Conservation (phyloP, 2,888 invertebrate species). For the Athrips mouffetella region DNA sequence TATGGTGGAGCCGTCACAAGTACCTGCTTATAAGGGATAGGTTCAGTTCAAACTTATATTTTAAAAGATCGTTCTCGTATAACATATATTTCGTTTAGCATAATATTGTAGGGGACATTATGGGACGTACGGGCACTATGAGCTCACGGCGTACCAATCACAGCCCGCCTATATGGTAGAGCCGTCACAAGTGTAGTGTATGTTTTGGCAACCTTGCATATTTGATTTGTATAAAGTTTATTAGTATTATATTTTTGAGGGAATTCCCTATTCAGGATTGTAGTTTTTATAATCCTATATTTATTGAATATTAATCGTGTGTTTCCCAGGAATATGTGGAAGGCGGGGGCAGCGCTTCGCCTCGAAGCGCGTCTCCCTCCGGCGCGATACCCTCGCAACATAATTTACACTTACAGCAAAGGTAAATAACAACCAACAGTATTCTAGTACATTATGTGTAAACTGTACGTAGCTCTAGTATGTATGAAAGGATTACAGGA, state of each 20-base stretch:
- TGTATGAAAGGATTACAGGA: no score
- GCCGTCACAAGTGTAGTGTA: constrained; percentile 62
- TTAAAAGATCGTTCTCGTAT: neutral
- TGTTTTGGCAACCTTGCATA: no score
- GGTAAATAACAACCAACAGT: no score
- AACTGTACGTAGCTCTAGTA: no score
- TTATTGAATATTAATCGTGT: constrained; percentile 1
- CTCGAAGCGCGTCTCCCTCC: constrained; percentile 66
- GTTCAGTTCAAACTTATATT: neutral
- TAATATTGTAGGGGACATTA: constrained; percentile 50
- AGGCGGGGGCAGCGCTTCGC: constrained; percentile 70
- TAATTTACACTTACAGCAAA: constrained; percentile 67
- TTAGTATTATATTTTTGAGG: neutral
- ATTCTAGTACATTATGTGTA: no score
- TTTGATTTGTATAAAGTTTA: neutral
- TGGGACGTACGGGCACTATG: constrained; percentile 71
- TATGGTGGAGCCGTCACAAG: constrained; percentile 67
- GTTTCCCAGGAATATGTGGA: constrained; percentile 62
- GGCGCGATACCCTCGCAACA: constrained; percentile 59
- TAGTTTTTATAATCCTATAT: constrained; percentile 1
- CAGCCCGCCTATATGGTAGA: constrained; percentile 72
- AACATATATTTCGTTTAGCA: neutral
- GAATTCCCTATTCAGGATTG: neutral
- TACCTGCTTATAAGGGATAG: constrained; percentile 61
- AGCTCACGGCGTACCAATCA: constrained; percentile 62